phyloP scores from a whole-genome alignment of 2,113 vertebrate species.

The Tyto alba region DNA sequence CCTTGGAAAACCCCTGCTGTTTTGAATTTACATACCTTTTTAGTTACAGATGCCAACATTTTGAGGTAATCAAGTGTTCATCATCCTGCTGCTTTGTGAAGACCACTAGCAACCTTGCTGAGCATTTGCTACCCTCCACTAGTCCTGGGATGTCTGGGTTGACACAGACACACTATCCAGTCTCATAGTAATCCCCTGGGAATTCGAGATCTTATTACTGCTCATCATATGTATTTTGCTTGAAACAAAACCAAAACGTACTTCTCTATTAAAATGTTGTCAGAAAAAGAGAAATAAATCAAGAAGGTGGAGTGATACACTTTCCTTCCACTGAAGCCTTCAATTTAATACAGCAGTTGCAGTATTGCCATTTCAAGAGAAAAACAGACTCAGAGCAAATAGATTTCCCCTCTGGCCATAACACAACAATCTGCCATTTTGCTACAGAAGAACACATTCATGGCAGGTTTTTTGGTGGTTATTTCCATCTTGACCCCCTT shows the following conservation, averaged over 20 bases:
- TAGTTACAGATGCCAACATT: neutral
- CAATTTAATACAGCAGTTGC: neutral
- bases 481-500: neutral
- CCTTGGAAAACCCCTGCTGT: neutral
- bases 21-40: neutral
- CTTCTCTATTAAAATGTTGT: neutral
- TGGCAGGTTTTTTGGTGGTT: neutral
- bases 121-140: neutral
- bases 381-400: neutral
- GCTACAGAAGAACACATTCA: neutral
- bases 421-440: neutral
- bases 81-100: neutral
- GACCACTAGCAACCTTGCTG: neutral
- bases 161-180: neutral
- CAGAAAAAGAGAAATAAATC: conserved; percentile 1
- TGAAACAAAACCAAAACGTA: neutral
- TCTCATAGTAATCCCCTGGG: neutral
- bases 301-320: neutral
- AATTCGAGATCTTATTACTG: neutral
- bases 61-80: neutral
- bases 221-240: neutral
- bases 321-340: neutral
- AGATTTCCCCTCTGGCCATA: neutral
- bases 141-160: neutral
- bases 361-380: neutral